A percentile compares a stretch with the other conserved stretches of the same genome.
phyloP scores from a whole-genome alignment of 2,888 invertebrate genomes.

The Phragmatobia fuliginosa region DNA sequence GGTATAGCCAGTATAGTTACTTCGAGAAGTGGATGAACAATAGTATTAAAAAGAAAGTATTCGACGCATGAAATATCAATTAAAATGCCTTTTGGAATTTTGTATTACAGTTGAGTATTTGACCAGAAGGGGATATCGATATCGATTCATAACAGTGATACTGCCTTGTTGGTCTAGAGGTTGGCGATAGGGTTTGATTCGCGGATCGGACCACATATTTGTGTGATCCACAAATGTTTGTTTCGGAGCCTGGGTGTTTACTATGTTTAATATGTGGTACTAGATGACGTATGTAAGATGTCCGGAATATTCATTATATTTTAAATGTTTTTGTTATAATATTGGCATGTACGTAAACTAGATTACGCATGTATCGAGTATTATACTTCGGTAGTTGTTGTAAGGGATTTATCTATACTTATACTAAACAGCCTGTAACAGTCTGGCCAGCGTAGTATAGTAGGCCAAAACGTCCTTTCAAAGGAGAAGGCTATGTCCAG shows the following conservation, averaged over 20 bases:
- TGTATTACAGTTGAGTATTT: neutral
- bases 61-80: slow-evolving; percentile 2
- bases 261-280: too few species aligned
- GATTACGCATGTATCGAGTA: neutral
- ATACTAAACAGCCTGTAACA: too few species aligned
- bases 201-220: too few species aligned
- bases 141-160: neutral
- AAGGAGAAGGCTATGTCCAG: too few species aligned
- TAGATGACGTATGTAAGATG: too few species aligned
- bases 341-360: neutral
- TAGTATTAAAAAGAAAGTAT: slow-evolving; percentile 1
- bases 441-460: too few species aligned
- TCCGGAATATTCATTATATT: too few species aligned
- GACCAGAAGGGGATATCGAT: neutral
- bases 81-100: neutral
- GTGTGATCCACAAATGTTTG: too few species aligned
- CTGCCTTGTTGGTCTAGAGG: too few species aligned
- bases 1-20: neutral
- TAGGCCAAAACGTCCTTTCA: too few species aligned
- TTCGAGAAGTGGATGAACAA: slow-evolving; percentile 10
- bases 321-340: neutral
- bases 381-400: neutral
- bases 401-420: neutral
- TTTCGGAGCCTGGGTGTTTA: too few species aligned
- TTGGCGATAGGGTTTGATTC: too few species aligned